phyloP scores from a whole-genome alignment of 2,113 vertebrate species.

The Helogale parvula region DNA sequence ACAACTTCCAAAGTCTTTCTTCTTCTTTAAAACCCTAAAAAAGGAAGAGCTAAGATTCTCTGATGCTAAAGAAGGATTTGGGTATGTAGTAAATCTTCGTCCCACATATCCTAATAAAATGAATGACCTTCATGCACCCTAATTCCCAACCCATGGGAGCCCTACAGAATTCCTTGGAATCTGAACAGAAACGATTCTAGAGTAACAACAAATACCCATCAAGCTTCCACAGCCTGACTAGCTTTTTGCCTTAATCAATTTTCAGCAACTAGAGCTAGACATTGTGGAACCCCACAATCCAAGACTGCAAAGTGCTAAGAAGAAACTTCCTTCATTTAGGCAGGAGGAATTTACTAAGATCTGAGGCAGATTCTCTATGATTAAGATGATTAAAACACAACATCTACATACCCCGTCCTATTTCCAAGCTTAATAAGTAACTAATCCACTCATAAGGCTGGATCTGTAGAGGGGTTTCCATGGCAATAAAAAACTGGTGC shows the following conservation, averaged over 20 bases:
- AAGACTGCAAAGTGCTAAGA: conserved; percentile 13
- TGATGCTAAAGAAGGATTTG: conserved; percentile 3
- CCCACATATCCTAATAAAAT: conserved; percentile 38
- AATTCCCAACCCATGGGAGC: not conserved
- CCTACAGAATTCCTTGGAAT: conserved; percentile 9
- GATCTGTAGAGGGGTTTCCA: not conserved
- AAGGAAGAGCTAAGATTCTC: conserved; percentile 3
- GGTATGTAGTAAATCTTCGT: not conserved
- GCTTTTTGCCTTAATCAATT: conserved; percentile 12
- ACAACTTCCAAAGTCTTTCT: conserved; percentile 49
- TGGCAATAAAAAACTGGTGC: not conserved
- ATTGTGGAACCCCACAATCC: not conserved
- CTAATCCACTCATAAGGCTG: not conserved
- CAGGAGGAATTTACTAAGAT: conserved; percentile 10
- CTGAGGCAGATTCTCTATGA: not conserved
- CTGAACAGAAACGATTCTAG: conserved; percentile 46
- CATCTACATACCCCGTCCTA: not conserved
- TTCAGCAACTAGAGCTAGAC: conserved; percentile 17
- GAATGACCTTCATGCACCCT: conserved; percentile 45
- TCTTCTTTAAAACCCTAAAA: conserved; percentile 25
- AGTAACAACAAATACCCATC: conserved; percentile 21
- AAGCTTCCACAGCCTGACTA: not conserved
- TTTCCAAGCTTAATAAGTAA: conserved; percentile 34
- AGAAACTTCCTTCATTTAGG: conserved; percentile 17
- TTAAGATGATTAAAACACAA: conserved; percentile 59